These are phyloP conservation scores for Ovibos moschatus DNA, from an alignment of 2,113 vertebrate genomes.

Conservation along the genomic window DNA sequence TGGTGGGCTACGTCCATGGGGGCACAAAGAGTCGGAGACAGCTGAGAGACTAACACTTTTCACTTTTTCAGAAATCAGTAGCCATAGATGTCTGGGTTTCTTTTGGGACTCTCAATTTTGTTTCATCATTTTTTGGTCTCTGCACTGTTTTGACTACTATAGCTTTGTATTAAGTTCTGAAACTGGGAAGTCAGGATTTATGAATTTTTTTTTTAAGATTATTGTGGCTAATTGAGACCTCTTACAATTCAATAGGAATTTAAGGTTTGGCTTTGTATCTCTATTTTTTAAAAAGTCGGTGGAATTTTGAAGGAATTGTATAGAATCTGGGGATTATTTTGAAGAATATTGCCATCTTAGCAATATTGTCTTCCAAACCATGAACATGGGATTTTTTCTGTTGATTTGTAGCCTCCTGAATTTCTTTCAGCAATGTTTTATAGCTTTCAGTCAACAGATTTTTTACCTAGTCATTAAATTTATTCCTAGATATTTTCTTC, in stretches of 20 bases:
- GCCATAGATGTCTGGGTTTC: not conserved
- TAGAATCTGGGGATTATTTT: not conserved
- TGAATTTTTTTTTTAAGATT: not conserved
- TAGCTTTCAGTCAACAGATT: not conserved
- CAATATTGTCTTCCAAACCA: not conserved
- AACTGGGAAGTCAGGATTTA: not conserved
- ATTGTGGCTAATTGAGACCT: not conserved
- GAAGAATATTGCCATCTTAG: not conserved
- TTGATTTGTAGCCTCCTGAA: not conserved
- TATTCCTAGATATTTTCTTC: not conserved
- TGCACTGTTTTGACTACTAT: not conserved
- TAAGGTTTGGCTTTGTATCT: not conserved
- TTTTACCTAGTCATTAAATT: not conserved
- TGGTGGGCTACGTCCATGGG: not conserved
- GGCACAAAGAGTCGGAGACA: not conserved
- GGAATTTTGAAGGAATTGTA: not conserved
- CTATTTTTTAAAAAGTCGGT: not conserved
- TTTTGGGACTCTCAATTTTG: not conserved
- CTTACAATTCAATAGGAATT: not conserved
- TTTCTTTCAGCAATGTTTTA: not conserved
- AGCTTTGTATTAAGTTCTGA: not conserved
- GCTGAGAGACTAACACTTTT: not conserved
- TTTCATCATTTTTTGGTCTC: not conserved
- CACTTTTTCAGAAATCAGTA: not conserved
- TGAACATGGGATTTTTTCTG: not conserved